Conservation (phyloP, 1,140 invertebrate species). For the Thereuonema tuberculata region DNA sequence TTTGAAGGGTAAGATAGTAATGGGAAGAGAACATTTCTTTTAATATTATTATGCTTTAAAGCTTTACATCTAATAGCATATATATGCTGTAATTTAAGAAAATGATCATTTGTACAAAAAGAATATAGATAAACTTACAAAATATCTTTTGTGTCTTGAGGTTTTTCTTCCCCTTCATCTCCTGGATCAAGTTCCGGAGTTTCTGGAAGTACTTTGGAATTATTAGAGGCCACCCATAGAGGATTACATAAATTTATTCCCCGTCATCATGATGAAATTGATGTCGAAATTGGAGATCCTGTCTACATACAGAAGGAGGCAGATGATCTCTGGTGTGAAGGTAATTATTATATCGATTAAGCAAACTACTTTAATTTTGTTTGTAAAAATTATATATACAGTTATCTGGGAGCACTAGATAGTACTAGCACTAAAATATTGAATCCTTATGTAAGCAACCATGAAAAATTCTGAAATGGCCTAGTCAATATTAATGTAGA, state of each 20-base stretch:
- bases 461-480: too few species aligned
- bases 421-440: background rate
- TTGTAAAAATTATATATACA: too few species aligned
- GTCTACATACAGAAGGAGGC: constrained; percentile 92
- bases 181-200: constrained; percentile 26
- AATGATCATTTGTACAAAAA: too few species aligned
- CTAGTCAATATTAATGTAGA: too few species aligned
- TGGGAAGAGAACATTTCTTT: too few species aligned
- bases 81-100: too few species aligned
- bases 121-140: background rate
- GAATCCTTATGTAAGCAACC: background rate
- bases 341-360: constrained; percentile 27
- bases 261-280: constrained; percentile 85
- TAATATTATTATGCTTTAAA: too few species aligned
- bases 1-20: too few species aligned
- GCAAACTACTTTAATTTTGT: too few species aligned
- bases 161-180: constrained; percentile 24
- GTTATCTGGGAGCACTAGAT: background rate
- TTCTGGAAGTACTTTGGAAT: constrained; percentile 57
- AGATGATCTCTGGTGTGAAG: constrained; percentile 96
- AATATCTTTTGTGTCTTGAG: constrained; percentile 14
- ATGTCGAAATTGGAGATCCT: constrained; percentile 92
- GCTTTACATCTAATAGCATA: too few species aligned
- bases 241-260: constrained; percentile 91
- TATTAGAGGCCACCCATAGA: constrained; percentile 86